A percentile compares a stretch with the other conserved stretches of the same genome.
These are phyloP conservation scores for Centruroides sculpturatus DNA, from an alignment of 1,140 invertebrate species.

Conservation along the genomic window DNA sequence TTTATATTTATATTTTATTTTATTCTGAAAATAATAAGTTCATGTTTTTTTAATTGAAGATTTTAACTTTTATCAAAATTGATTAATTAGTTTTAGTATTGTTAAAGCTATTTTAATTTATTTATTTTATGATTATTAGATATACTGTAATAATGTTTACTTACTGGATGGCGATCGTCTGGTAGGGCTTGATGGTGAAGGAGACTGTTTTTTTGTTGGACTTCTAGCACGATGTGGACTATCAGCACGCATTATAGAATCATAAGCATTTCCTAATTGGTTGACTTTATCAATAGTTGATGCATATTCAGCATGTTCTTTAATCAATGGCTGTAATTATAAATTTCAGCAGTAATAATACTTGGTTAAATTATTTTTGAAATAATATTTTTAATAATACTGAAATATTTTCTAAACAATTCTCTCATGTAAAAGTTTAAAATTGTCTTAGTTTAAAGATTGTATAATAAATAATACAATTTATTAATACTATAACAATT, in stretches of 20 bases:
- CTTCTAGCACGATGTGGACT: constrained; percentile 52
- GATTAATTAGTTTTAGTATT: too few species aligned
- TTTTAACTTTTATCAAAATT: too few species aligned
- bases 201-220: constrained; percentile 44
- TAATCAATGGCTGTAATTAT: constrained; percentile 50
- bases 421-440: background rate
- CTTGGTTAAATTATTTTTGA: background rate
- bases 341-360: background rate
- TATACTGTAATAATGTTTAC: background rate
- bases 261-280: constrained; percentile 71
- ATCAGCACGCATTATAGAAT: constrained; percentile 56
- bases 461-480: background rate
- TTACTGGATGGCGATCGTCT: constrained; percentile 12
- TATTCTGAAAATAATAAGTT: too few species aligned
- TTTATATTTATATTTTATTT: too few species aligned
- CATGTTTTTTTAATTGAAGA: too few species aligned
- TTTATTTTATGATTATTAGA: too few species aligned
- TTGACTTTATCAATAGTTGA: constrained; percentile 80
- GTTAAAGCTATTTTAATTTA: too few species aligned
- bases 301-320: constrained; percentile 76
- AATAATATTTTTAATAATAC: constrained; percentile 1
- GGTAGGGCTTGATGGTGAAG: constrained; percentile 11
- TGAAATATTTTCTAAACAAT: background rate
- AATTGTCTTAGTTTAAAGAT: background rate
- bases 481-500: too few species aligned